phyloP scores from a whole-genome alignment of 1,140 invertebrate species.

The Galendromus occidentalis region DNA sequence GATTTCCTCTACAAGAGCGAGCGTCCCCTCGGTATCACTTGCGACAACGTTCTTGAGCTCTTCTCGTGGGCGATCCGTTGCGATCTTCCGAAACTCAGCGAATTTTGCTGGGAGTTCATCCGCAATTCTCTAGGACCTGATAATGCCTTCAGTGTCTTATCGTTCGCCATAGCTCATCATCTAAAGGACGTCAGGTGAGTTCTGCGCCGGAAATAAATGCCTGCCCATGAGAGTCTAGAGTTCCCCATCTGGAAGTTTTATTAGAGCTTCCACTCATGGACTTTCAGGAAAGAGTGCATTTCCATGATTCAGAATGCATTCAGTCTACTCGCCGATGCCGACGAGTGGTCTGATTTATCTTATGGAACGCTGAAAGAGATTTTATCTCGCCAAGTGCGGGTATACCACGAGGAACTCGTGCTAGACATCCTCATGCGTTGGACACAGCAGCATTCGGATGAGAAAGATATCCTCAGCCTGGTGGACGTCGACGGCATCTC shows the following conservation, averaged over 20 bases:
- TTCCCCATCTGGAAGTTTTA: neutral
- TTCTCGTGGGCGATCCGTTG: conserved; percentile 6
- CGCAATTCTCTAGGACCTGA: neutral
- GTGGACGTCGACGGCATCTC: neutral
- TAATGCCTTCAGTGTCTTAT: neutral
- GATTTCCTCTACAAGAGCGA: neutral
- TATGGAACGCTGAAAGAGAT: neutral
- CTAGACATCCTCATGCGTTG: neutral
- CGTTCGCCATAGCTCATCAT: neutral
- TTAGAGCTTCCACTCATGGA: neutral
- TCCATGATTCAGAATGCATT: neutral
- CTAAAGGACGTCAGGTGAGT: neutral
- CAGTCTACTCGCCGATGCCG: neutral
- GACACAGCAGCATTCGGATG: neutral
- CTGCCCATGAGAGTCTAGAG: neutral
- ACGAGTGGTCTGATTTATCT: neutral
- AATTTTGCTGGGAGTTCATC: neutral
- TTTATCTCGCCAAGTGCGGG: neutral
- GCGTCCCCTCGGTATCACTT: neutral
- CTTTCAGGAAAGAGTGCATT: neutral
- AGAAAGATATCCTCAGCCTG: neutral
- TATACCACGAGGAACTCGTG: neutral
- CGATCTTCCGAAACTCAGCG: neutral
- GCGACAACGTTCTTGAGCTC: neutral
- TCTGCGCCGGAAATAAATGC: neutral